A percentile compares a stretch with the other conserved stretches of the same genome.
These are phyloP conservation scores for Anarsia innoxiella DNA, from an alignment of 2,888 invertebrate genomes.

Conservation along the genomic window DNA sequence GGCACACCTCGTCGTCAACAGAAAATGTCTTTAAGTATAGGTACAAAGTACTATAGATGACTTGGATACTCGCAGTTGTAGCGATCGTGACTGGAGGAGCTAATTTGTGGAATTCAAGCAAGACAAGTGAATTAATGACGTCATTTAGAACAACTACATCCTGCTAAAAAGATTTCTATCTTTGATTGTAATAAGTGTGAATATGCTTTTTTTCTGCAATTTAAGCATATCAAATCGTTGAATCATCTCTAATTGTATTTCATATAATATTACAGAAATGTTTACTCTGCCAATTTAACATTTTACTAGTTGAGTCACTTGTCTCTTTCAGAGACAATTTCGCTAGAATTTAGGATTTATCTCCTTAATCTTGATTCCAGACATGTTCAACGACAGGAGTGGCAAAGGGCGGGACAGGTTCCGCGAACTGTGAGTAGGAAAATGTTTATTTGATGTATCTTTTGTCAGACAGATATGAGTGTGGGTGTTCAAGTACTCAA, in stretches of 20 bases:
- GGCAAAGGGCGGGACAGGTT: conserved; percentile 24
- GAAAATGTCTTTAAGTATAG: conserved; percentile 10
- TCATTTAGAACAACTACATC: conserved; percentile 10
- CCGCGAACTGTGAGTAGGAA: conserved; percentile 29
- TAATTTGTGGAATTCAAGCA: conserved; percentile 9
- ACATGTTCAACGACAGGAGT: conserved; percentile 4
- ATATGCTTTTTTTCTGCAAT: too few species aligned
- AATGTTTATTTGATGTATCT: conserved; percentile 35
- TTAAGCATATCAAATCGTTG: too few species aligned
- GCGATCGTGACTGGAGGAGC: conserved; percentile 10
- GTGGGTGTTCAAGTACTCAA: conserved; percentile 5
- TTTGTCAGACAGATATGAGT: conserved; percentile 27
- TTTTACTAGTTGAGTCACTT: too few species aligned
- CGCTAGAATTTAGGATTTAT: too few species aligned
- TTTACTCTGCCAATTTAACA: too few species aligned
- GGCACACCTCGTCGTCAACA: conserved; percentile 32
- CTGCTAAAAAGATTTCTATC: too few species aligned
- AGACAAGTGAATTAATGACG: conserved; percentile 10
- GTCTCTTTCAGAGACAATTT: too few species aligned
- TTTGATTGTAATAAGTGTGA: too few species aligned
- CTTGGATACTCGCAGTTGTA: too few species aligned
- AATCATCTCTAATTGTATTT: too few species aligned
- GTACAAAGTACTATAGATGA: too few species aligned
- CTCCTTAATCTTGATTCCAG: neutral
- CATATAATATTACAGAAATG: too few species aligned